phyloP scores from a whole-genome alignment of 2,888 invertebrate genomes.

The Leptopilina drosophilae region DNA sequence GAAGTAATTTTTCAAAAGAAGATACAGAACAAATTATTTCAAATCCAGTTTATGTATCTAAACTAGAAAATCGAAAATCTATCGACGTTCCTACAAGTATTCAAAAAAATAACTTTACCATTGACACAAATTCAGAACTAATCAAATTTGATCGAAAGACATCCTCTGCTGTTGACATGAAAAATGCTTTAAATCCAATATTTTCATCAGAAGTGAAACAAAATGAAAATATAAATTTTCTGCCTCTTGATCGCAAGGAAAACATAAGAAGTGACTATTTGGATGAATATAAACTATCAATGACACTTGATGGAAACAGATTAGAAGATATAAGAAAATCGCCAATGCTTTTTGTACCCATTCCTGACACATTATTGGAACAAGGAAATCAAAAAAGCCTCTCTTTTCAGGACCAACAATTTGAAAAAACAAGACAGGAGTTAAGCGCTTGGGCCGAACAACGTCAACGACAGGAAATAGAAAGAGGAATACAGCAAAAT shows the following conservation, averaged over 20 bases:
- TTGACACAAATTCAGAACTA: constrained; percentile 65
- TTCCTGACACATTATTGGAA: constrained; percentile 69
- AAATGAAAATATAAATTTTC: constrained; percentile 66
- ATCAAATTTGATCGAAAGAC: constrained; percentile 62
- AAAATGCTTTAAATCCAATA: constrained; percentile 65
- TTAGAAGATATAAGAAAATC: constrained; percentile 72
- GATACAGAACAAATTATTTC: constrained; percentile 59
- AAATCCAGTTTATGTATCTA: constrained; percentile 67
- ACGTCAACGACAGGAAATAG: constrained; percentile 73
- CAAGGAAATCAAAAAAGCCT: constrained; percentile 71
- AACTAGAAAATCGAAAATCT: constrained; percentile 72
- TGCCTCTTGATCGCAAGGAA: constrained; percentile 66
- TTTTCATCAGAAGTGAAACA: constrained; percentile 69
- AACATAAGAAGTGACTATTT: constrained; percentile 74
- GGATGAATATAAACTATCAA: constrained; percentile 73
- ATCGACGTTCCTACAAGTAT: constrained; percentile 71
- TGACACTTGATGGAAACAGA: constrained; percentile 71
- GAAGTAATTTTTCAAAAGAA: constrained; percentile 66
- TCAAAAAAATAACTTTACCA: constrained; percentile 72
- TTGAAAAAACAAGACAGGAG: constrained; percentile 74
- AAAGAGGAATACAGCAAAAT: constrained; percentile 65
- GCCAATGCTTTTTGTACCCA: constrained; percentile 73
- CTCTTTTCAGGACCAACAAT: constrained; percentile 70
- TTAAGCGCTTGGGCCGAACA: constrained; percentile 75
- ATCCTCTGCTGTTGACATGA: constrained; percentile 62